Evolutionary conservation across 2,113 vertebrate genomes (phyloP), one percentile per base, ranked within the genome.

Genomic region (Typhlomys cinereus): DNA sequence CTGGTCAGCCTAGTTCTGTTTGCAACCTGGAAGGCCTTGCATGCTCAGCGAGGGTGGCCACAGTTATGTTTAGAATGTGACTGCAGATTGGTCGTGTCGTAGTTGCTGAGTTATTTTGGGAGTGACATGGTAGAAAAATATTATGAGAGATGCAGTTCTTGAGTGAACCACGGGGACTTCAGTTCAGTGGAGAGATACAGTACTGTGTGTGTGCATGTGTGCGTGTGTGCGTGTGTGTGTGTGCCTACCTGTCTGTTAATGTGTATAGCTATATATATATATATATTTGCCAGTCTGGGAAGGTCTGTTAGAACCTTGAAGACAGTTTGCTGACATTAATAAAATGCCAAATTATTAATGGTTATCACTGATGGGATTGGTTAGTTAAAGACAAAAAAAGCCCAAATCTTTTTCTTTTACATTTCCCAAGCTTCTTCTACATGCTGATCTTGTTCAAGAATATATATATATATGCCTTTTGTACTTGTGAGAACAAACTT

Each of bases 61-160:
- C 15, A 66, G 34, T 85, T 54, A 31, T 25, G 50, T 46, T 90
- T 79, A 86, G 64, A 67, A 75, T 67, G 25, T 71, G 59, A 61
- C 71, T 76, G 78, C 46, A 41, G 29, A 59, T 75, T 39, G 4
- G 48, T 41, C 62, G 18, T 34, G 2, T 80, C 29, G 52, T 39
- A 18, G 66, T 86, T 84, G 5, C 64, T 14, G 64, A 31, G 21
- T 91, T 70, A 39, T 29, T 20, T 8, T 62, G 5, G 36, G 39
- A 90, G 15, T 31, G 15, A 94, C 29, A 36, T 46, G 39, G 27
- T 71, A 78, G 50, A 93, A 80, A 59, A 74, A 62, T 66, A n/a
- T n/a, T 80, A 71, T 86, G 36, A 31, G 20, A 90, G 41, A 73
- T 88, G 31, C 85, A 80, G 88, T 81, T 94, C 66, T 88, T 78